Evolutionary conservation across 2,113 vertebrate genomes (phyloP), one percentile per base, ranked within the genome.

Genomic region (Bufo gargarizans): DNA sequence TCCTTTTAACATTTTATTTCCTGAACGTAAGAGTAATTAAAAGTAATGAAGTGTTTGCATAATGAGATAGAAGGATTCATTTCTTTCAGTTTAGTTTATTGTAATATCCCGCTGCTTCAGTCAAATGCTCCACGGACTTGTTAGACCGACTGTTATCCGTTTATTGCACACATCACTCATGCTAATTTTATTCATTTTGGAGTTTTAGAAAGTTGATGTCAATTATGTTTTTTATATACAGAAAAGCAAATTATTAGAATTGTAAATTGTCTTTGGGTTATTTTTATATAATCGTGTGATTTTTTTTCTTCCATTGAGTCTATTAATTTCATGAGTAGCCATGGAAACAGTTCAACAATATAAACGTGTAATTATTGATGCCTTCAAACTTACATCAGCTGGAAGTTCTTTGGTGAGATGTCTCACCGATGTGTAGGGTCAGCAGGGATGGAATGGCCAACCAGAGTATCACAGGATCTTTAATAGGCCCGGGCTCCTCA

Each of bases 21-120:
- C 22, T 33, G 56, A 56, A 76, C 33, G 45, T 85, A 76, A 72
- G 67, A 74, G 14, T 85, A 72, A 85, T 85, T 85, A 72, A 85
- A 84, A 74, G 16, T 85, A 85, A 77, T 85, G 71, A 85, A 85
- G 55, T 85, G 71, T 85, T 85, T 85, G 84, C 33, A 61, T 85
- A 85, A 85, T 85, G 61, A 58, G 50, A 43, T 58, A 47, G n/a
- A n/a, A 17, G 47, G 53, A 58, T 85, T 85, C 49, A 22, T 85
- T 76, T 85, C 43, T 74, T 45, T 76, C 71, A 61, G 14, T 85
- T 85, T 56, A 20, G 67, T n/a, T 85, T 76, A 76, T 85, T 85
- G 53, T 53, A 58, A 77, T 77, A 85, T 77, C 56, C 84, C 71
- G 45, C 69, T 7, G 82, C 82, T 59, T 43, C 59, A 77, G 72